Evolutionary conservation across 2,797 vertebrate genomes (phyloP), one percentile per base, ranked within the genome.

Genomic region (Sylvia borin): DNA sequence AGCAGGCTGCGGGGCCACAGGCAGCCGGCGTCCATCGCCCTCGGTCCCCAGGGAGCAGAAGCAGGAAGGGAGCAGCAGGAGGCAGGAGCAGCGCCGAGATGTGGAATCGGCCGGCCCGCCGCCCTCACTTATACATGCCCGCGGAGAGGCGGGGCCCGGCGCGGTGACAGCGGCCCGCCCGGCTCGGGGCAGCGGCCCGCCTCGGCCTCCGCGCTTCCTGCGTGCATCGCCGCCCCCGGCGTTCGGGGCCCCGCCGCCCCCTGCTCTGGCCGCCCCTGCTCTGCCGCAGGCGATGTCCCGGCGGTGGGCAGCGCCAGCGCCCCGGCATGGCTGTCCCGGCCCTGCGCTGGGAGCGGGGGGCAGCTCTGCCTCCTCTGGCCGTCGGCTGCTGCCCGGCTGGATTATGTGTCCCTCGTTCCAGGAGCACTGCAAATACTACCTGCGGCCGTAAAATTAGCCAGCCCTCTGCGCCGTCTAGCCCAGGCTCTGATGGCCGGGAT

Each of bases 51-150:
- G 31, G 27, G 17, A 88, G 57, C 48, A 43, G 22, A 40, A 29
- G 27, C 48, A 67, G 22, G 6, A 10, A 20, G 2, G 4, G 5
- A 51, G 3, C 2, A 5, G 2, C 8, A 3, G 1, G 29, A 5
- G 5, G 5, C 34, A 20, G 25, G 4, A 24, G 47, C 51, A 16
- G 31, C 13, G 6, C 9, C 3, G 45, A 21, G 12, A 7, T 13
- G 9, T 17, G 27, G 7, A 75, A 20, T 14, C 13, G 5, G 17
- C 21, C 26, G 10, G 11, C n/a, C 20, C 10, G 7, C 38, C 19
- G 34, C 3, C 32, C 61, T 34, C 26, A 10, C 38, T 55, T 92
- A 96, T 96, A 95, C 93, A 58, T 24, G 58, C 29, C 34, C 16
- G 26, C 25, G 32, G 70, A 64, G 90, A 92, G 96, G 93, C 92